phyloP scores from a whole-genome alignment of 2,888 invertebrate genomes.

The Morpho deidamia region DNA sequence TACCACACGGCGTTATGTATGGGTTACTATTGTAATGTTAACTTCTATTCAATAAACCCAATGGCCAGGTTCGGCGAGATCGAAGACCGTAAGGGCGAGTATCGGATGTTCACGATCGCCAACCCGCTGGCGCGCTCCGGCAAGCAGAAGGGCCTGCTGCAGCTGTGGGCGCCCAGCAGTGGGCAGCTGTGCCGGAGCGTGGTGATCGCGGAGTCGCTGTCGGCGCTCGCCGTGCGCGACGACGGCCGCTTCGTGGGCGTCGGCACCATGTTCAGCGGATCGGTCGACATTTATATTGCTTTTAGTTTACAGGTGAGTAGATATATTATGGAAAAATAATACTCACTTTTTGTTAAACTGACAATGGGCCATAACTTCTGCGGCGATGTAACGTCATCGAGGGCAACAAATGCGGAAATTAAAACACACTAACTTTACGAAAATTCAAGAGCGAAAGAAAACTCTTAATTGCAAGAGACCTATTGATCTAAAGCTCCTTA shows the following conservation, averaged over 20 bases:
- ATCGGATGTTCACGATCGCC: conserved; percentile 86
- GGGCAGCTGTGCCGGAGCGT: conserved; percentile 68
- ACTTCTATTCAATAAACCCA: background rate
- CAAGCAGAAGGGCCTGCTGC: conserved; percentile 85
- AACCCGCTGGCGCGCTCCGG: conserved; percentile 88
- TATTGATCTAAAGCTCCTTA: too few relatives aligned
- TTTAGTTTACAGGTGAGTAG: conserved; percentile 90
- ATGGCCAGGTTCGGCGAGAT: conserved; percentile 82
- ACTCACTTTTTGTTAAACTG: too few relatives aligned
- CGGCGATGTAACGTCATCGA: too few relatives aligned
- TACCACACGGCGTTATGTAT: too few relatives aligned
- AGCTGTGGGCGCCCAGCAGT: conserved; percentile 82
- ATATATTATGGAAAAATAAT: background rate
- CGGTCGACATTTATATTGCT: conserved; percentile 92
- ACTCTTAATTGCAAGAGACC: too few relatives aligned
- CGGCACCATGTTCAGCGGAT: conserved; percentile 96
- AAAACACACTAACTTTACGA: too few relatives aligned
- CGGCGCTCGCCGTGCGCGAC: conserved; percentile 91
- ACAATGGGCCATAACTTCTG: too few relatives aligned
- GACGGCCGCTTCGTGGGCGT: conserved; percentile 95
- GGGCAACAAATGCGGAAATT: too few relatives aligned
- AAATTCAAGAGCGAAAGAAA: too few relatives aligned
- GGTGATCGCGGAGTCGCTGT: conserved; percentile 85
- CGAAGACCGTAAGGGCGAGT: conserved; percentile 81
- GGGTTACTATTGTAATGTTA: background rate